Conservation (phyloP, 1,140 invertebrate species). For the Aphidius gifuensis region DNA sequence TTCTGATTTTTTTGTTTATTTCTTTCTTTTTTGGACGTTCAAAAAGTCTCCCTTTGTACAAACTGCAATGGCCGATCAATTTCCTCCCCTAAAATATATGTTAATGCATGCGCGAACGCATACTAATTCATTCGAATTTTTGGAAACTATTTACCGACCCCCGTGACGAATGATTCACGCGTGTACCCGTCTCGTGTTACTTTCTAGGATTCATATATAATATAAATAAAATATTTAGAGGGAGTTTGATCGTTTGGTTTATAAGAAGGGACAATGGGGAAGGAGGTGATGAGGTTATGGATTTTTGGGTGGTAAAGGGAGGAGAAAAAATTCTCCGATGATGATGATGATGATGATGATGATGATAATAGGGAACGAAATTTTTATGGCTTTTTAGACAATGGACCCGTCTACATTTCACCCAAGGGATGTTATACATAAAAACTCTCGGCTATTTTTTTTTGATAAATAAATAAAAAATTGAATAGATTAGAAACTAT, state of each 20-base stretch:
- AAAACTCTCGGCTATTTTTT: no score
- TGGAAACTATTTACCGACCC: slow-evolving; percentile 34
- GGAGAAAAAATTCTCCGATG: no score
- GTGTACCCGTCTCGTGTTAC: slow-evolving; percentile 34
- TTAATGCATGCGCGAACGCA: slow-evolving; percentile 48
- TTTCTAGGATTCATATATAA: slow-evolving; percentile 11
- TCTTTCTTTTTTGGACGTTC: neutral
- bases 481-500: no score
- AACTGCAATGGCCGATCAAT: slow-evolving; percentile 41
- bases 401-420: slow-evolving; percentile 20
- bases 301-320: slow-evolving; percentile 17
- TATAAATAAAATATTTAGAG: no score
- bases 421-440: no score
- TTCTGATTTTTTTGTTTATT: slow-evolving; percentile 1
- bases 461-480: no score
- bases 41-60: slow-evolving; percentile 3
- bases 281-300: slow-evolving; percentile 20
- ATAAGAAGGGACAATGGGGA: slow-evolving; percentile 13
- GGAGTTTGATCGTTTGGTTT: slow-evolving; percentile 14
- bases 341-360: slow-evolving; percentile 13
- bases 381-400: slow-evolving; percentile 29
- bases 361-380: slow-evolving; percentile 15
- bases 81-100: slow-evolving; percentile 43
- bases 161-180: slow-evolving; percentile 37
- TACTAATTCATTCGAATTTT: slow-evolving; percentile 55